Percentiles rank a stretch among this genome's conserved stretches.
These are phyloP conservation scores for Aurelia aurita complex sp. Pacific DNA, from an alignment of 30 jellyfish, hydroid and myxozoan species.

Conservation along the genomic window DNA sequence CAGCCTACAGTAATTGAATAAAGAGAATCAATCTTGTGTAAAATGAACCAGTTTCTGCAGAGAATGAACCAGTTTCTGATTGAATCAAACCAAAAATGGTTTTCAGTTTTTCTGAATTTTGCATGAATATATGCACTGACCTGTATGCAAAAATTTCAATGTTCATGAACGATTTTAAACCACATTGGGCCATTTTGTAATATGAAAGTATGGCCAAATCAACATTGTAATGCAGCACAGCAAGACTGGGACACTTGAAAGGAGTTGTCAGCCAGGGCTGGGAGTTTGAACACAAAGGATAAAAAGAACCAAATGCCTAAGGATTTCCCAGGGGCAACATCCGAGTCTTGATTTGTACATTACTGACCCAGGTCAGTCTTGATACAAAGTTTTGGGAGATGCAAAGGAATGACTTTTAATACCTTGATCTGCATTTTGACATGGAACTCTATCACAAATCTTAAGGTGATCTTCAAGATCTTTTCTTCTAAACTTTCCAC, in stretches of 20 bases:
- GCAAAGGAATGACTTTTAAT: background rate
- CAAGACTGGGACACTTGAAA: background rate
- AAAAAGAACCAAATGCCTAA: too few species aligned
- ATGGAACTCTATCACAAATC: conserved; percentile 58
- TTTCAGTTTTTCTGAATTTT: too few species aligned
- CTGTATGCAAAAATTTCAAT: too few species aligned
- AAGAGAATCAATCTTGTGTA: too few species aligned
- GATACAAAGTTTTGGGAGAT: too few species aligned
- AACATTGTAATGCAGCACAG: background rate
- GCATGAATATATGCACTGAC: too few species aligned
- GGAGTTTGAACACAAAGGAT: background rate
- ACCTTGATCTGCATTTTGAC: conserved; percentile 67
- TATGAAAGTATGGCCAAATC: too few species aligned
- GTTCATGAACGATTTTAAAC: too few species aligned
- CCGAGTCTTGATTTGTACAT: too few species aligned
- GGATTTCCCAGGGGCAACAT: too few species aligned
- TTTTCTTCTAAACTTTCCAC: conserved; percentile 87
- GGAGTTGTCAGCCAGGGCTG: background rate
- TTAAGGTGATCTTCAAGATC: conserved; percentile 72
- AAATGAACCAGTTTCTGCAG: background rate
- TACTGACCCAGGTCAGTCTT: too few species aligned
- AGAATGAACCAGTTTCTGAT: background rate
- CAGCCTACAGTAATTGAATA: conserved; percentile 13
- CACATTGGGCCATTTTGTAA: too few species aligned
- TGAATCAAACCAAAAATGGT: background rate